Conservation (phyloP, 2,888 invertebrate species). For the Crocallis elinguaria region DNA sequence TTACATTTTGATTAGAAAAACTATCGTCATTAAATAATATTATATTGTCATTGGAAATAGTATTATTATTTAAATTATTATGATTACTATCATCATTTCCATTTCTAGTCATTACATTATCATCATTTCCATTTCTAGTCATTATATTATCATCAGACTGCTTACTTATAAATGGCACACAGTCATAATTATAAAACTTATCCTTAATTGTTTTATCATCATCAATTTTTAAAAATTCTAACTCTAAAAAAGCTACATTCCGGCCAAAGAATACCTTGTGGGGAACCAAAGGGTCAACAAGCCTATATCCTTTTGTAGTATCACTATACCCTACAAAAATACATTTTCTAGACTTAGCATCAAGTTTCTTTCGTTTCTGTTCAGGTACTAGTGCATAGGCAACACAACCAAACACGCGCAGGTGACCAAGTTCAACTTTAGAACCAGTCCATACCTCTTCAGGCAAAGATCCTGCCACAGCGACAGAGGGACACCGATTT, state of each 20-base stretch:
- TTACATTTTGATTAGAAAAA: background rate
- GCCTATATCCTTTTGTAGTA: constrained; percentile 1
- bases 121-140: too few relatives aligned
- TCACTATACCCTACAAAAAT: constrained; percentile 9
- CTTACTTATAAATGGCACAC: background rate
- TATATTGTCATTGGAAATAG: background rate
- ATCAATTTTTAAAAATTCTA: background rate
- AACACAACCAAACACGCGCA: constrained; percentile 3
- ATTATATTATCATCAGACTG: background rate
- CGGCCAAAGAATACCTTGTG: background rate
- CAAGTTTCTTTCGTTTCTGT: background rate
- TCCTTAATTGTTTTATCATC: too few relatives aligned
- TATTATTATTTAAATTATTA: background rate
- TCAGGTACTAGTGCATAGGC: background rate
- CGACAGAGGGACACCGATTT: constrained; percentile 3
- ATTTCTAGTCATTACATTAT: background rate
- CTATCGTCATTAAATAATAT: background rate
- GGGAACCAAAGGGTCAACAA: background rate
- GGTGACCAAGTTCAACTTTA: background rate
- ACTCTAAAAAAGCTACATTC: constrained; percentile 6
- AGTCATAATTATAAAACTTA: background rate
- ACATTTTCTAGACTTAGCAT: background rate
- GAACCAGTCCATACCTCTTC: constrained; percentile 6
- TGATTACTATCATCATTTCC: background rate
- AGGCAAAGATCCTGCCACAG: constrained; percentile 2